Evolutionary conservation across 2,888 invertebrate species (phyloP).

Genomic region (Odontomyia ornata): DNA sequence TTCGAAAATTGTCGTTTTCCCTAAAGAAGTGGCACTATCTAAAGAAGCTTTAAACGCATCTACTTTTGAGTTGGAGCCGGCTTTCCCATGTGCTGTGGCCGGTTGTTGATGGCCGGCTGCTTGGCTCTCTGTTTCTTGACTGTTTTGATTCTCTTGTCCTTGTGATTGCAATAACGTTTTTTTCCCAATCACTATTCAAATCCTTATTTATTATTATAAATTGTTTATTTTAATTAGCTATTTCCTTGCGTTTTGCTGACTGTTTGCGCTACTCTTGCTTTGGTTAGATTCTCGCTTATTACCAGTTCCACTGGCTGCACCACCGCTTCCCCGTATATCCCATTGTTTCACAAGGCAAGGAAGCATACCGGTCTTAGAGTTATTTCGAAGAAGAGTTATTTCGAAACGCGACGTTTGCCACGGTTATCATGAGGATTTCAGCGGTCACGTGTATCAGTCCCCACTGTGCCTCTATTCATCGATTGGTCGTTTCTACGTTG

Average conservation of each 20-base stretch:
- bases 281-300: slow-evolving; percentile 38
- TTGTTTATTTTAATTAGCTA: too few relatives aligned
- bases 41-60: too few relatives aligned
- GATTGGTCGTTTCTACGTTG: slow-evolving; percentile 67
- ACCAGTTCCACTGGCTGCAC: too few relatives aligned
- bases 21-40: slow-evolving; percentile 81
- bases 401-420: slow-evolving; percentile 7
- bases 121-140: slow-evolving; percentile 46
- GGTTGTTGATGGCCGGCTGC: slow-evolving; percentile 45
- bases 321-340: slow-evolving; percentile 64
- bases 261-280: slow-evolving; percentile 12
- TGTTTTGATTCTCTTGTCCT: slow-evolving; percentile 41
- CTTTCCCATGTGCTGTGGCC: neutral
- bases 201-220: too few relatives aligned
- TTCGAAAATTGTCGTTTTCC: slow-evolving; percentile 89
- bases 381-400: slow-evolving; percentile 13
- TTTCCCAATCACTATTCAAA: slow-evolving; percentile 81
- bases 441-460: slow-evolving; percentile 55
- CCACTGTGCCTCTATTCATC: slow-evolving; percentile 54
- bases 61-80: too few relatives aligned
- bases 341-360: slow-evolving; percentile 82
- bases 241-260: slow-evolving; percentile 7
- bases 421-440: slow-evolving; percentile 51
- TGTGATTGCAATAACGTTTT: slow-evolving; percentile 69
- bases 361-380: slow-evolving; percentile 73